Evolutionary conservation across 2,113 vertebrate genomes (phyloP), one percentile per base, ranked within the genome.

Genomic region (Amphiprion percula): DNA sequence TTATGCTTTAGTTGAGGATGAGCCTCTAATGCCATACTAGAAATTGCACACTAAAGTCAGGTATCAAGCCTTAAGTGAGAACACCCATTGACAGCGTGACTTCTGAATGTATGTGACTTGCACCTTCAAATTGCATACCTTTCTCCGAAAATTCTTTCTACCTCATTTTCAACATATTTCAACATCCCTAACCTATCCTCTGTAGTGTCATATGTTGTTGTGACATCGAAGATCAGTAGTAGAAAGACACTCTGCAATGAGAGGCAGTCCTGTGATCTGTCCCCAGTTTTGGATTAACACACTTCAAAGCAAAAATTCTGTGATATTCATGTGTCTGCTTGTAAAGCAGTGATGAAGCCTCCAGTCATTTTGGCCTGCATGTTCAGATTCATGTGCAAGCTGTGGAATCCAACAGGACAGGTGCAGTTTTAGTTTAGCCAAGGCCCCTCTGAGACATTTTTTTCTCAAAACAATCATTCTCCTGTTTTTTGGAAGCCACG

Each of bases 361-460:
- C 11, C 46, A 60, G 55, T 76, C 50, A 50, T 80, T 70, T 65
- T 67, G 68, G 33, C 59, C 28, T 53, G 6, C 28, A 10, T 63
- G 66, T 78, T 77, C 26, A 58, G 28, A 65, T 74, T 85, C 52
- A 68, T 62, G 17, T 67, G 50, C 37, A 37, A 19, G 72, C 77
- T 76, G 79, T 61, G 37, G 80, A 84, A 68, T 86, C 75, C 58
- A 82, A 56, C 76, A 16, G 79, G 76, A 80, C 86, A 87, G 87
- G 85, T 90, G 86, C 68, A 21, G 68, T 46, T 83, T 62, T 44
- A 46, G 60, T 78, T 28, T 6, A 68, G 83, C 83, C 73, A 70
- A 83, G 53, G 58, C 65, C 39, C 81, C 70, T 69, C 53, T 19
- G 74, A 77, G 91, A 77, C 54, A 44, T 78, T 84, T 78, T 84